Conservation (phyloP, 2,113 vertebrate species). For the Burhinus bistriatus region DNA sequence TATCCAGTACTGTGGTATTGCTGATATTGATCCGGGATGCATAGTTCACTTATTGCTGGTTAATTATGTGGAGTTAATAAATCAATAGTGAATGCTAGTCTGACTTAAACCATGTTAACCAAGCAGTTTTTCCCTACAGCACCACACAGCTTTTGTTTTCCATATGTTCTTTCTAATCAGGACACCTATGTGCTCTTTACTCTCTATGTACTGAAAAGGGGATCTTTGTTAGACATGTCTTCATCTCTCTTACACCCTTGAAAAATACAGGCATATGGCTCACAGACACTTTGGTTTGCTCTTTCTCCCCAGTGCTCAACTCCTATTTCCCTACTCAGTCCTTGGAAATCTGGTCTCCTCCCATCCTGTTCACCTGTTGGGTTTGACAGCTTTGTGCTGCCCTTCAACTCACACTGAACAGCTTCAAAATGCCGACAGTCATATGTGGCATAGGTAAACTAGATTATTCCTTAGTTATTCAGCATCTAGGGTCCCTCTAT, state of each 20-base stretch:
- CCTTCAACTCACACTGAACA: neutral
- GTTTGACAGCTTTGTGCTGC: neutral
- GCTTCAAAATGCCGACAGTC: neutral
- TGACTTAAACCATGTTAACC: neutral
- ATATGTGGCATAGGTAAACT: neutral
- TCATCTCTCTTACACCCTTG: neutral
- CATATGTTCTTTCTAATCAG: neutral
- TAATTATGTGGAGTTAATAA: neutral
- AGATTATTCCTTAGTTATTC: neutral
- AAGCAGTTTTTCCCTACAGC: neutral
- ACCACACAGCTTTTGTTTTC: neutral
- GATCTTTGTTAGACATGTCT: neutral
- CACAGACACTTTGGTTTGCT: neutral
- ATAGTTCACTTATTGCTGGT: neutral
- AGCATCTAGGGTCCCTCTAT: neutral
- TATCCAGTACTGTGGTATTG: neutral
- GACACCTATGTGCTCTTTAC: neutral
- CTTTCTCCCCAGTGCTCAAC: neutral
- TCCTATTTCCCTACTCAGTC: neutral
- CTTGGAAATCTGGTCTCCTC: neutral
- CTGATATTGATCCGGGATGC: neutral
- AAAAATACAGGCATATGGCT: neutral
- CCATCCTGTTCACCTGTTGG: neutral
- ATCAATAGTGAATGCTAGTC: neutral
- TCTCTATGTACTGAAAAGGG: neutral